Evolutionary conservation across 2,888 invertebrate genomes (phyloP), one percentile per base, ranked within the genome.

Genomic region (Nomada flava): DNA sequence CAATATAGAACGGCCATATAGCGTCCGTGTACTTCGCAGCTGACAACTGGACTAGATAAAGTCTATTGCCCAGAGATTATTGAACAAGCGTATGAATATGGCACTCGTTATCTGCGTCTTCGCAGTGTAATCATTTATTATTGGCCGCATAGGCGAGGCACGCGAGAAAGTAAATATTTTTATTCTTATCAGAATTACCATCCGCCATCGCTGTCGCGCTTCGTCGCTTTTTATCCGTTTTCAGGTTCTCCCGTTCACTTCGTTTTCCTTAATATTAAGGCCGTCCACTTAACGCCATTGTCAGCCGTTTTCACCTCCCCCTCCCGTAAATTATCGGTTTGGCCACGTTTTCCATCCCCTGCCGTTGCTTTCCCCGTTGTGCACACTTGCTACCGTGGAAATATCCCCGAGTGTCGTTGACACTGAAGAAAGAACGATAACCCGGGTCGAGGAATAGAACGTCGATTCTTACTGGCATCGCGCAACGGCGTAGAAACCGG

Each of bases 401-500:
- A 23, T 67, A 64, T 29, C 63, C 53, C 63, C 53, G 67, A 63
- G 59, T 65, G 63, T 57, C 67, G 73, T 64, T 65, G 59, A 60
- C 59, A 76, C 57, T 11, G 20, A 42, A 62, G 73, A 74, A 76
- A 44, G 68, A 74, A 71, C 68, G 84, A 84, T 84, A 84, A 84
- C 83, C 80, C 75, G 73, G 50, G 20, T n/a, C 9, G 26, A 23
- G 18, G 76, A 76, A 69, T 64, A 70, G 72, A 52, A 62, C 76
- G 53, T 47, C 47, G 76, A 74, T 74, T 83, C 68, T 57, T 53
- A 26, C 50, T 64, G 57, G n/a, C 15, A 4, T 10, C 52, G 20
- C 0, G 55, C 82, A 82, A n/a, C 15, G 75, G 75, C 78, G 82
- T 75, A 78, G 67, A 47, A 50, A 57, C 3, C 20, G 7, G 11